A percentile compares a stretch with the other conserved stretches of the same genome.
phyloP scores from a whole-genome alignment of 2,797 vertebrate species.

The Malacoraja senta region DNA sequence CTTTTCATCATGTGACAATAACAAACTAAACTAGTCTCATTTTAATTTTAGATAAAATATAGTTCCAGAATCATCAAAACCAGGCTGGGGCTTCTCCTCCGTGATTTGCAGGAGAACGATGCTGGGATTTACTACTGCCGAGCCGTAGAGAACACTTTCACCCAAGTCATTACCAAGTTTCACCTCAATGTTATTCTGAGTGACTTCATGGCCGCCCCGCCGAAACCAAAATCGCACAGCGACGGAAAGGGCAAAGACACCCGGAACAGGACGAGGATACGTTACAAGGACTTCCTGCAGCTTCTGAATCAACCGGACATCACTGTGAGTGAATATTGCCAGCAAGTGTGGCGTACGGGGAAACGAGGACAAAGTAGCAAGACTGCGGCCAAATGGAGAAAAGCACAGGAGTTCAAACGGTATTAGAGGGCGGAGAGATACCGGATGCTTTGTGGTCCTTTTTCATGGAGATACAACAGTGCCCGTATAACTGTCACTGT shows the following conservation, averaged over 20 bases:
- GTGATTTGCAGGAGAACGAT: slow-evolving; percentile 17
- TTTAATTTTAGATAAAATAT: slow-evolving; percentile 13
- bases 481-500: not conserved
- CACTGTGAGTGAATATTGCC: slow-evolving; percentile 26
- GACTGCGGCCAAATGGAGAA: slow-evolving; percentile 28
- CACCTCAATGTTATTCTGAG: slow-evolving; percentile 30
- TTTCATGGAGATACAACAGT: too few relatives aligned
- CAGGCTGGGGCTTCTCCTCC: slow-evolving; percentile 17
- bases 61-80: slow-evolving; percentile 33
- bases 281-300: slow-evolving; percentile 29
- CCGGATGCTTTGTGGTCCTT: not conserved
- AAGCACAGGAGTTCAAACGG: not conserved
- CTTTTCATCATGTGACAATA: too few relatives aligned
- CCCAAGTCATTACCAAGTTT: slow-evolving; percentile 13
- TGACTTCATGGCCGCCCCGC: not conserved
- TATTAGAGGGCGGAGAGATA: not conserved
- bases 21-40: not conserved
- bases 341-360: slow-evolving; percentile 12
- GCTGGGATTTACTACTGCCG: slow-evolving; percentile 25
- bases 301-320: slow-evolving; percentile 17
- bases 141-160: slow-evolving; percentile 32
- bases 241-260: not conserved
- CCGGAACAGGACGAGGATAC: not conserved
- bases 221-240: not conserved
- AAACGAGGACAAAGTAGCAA: slow-evolving; percentile 29